These are phyloP conservation scores for Menidia beryllina DNA, from an alignment of 2,113 vertebrate genomes.

Conservation along the genomic window DNA sequence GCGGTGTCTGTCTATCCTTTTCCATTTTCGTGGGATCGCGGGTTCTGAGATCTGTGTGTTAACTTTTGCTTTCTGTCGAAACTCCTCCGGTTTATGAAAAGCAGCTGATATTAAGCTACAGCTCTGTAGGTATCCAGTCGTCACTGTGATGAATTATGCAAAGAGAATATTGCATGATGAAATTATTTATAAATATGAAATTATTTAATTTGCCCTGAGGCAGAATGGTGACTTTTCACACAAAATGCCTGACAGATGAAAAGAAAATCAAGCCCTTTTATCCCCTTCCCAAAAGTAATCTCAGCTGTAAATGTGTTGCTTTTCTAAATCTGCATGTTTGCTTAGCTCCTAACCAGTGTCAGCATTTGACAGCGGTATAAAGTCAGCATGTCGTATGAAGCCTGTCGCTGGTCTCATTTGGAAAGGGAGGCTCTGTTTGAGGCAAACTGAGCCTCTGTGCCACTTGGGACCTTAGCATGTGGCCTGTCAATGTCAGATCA, in stretches of 20 bases:
- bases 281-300: conserved; percentile 9
- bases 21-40: not conserved
- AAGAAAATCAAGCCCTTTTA: not conserved
- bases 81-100: not conserved
- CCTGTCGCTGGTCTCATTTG: conserved; percentile 58
- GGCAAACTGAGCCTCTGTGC: conserved; percentile 53
- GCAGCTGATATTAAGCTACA: conserved; percentile 15
- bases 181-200: conserved; percentile 59
- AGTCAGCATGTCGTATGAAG: conserved; percentile 14
- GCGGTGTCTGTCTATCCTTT: not conserved
- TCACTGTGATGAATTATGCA: conserved; percentile 22
- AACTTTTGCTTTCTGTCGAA: conserved; percentile 8
- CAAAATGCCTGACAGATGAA: conserved; percentile 8
- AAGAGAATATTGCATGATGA: conserved; percentile 39
- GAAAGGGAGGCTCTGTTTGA: conserved; percentile 40
- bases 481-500: conserved; percentile 58
- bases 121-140: conserved; percentile 36
- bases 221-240: conserved; percentile 35
- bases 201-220: conserved; percentile 37
- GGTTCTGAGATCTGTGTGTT: conserved; percentile 5
- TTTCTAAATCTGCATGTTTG: conserved; percentile 20
- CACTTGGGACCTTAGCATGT: conserved; percentile 56
- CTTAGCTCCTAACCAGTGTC: not conserved
- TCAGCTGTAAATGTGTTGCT: not conserved
- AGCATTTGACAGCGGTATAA: not conserved